phyloP scores from a whole-genome alignment of 2,888 invertebrate species.

The Ophioninae sp. region DNA sequence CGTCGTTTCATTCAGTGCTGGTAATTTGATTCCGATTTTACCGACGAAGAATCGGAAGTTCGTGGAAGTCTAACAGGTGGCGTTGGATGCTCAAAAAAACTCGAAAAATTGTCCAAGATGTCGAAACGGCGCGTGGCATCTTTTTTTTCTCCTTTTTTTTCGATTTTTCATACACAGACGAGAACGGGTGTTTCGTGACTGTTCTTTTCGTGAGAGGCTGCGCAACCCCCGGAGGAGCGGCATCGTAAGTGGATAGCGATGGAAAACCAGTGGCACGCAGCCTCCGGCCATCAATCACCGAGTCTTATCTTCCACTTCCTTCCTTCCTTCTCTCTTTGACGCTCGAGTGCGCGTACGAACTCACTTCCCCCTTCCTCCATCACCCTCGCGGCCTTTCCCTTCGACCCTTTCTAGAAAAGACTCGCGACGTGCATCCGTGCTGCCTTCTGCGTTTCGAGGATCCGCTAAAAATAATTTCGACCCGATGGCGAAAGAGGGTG shows the following conservation, averaged over 20 bases:
- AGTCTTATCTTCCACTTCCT: slow-evolving; percentile 70
- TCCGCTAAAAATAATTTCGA: slow-evolving; percentile 61
- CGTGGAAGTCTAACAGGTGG: too few relatives aligned
- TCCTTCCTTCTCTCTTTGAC: slow-evolving; percentile 60
- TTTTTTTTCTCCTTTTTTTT: too few relatives aligned
- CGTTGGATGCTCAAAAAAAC: too few relatives aligned
- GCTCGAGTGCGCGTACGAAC: slow-evolving; percentile 34
- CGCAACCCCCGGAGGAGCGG: slow-evolving; percentile 38
- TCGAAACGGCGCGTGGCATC: too few relatives aligned
- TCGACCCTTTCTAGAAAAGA: slow-evolving; percentile 33
- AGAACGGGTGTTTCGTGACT: slow-evolving; percentile 33
- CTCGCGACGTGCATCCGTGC: slow-evolving; percentile 20
- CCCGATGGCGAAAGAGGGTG: slow-evolving; percentile 11
- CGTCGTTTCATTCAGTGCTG: too few relatives aligned
- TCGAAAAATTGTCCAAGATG: too few relatives aligned
- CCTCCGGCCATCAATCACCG: slow-evolving; percentile 71
- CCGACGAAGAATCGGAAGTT: too few relatives aligned
- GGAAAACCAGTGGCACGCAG: slow-evolving; percentile 61
- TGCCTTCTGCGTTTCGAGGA: slow-evolving; percentile 59
- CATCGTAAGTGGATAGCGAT: slow-evolving; percentile 47
- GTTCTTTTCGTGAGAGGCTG: slow-evolving; percentile 48
- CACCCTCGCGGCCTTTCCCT: slow-evolving; percentile 7
- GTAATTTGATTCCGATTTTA: too few relatives aligned
- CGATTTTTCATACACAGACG: too few relatives aligned
- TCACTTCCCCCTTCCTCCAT: slow-evolving; percentile 13